Evolutionary conservation across 2,888 invertebrate genomes (phyloP).

Genomic region (Nycteola revayana): DNA sequence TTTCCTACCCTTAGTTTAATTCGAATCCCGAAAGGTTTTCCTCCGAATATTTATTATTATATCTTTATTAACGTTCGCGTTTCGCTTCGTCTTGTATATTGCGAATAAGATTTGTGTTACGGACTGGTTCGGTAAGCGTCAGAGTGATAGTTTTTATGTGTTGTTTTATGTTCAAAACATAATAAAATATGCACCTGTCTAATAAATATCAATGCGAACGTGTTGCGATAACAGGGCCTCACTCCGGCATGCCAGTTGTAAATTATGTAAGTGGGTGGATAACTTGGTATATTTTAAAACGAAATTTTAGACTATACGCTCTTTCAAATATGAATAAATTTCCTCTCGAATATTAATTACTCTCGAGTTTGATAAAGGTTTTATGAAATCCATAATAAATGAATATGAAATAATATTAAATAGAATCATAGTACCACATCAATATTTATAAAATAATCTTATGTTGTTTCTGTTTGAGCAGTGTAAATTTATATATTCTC

Average conservation of each 20-base stretch:
- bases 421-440: too few species aligned
- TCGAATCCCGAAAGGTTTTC: constrained; percentile 77
- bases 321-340: too few species aligned
- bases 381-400: too few species aligned
- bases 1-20: constrained; percentile 79
- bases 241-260: constrained; percentile 37
- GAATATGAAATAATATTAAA: too few species aligned
- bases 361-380: too few species aligned
- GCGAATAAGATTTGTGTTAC: constrained; percentile 62
- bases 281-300: constrained; percentile 29
- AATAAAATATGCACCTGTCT: constrained; percentile 63
- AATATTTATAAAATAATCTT: too few species aligned
- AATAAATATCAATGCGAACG: constrained; percentile 54
- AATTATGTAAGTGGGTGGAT: constrained; percentile 49
- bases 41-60: constrained; percentile 77
- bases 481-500: too few species aligned
- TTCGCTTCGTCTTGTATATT: constrained; percentile 63
- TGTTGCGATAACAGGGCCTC: constrained; percentile 51
- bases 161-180: constrained; percentile 54
- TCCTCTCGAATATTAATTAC: too few species aligned
- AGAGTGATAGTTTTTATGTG: constrained; percentile 59
- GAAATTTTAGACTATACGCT: constrained; percentile 11
- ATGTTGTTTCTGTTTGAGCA: too few species aligned
- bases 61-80: constrained; percentile 74
- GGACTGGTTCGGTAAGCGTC: constrained; percentile 38